Percentiles rank a stretch among this genome's conserved stretches.
phyloP scores from a whole-genome alignment of 1,140 invertebrate species.

The Drosophila mojavensis region DNA sequence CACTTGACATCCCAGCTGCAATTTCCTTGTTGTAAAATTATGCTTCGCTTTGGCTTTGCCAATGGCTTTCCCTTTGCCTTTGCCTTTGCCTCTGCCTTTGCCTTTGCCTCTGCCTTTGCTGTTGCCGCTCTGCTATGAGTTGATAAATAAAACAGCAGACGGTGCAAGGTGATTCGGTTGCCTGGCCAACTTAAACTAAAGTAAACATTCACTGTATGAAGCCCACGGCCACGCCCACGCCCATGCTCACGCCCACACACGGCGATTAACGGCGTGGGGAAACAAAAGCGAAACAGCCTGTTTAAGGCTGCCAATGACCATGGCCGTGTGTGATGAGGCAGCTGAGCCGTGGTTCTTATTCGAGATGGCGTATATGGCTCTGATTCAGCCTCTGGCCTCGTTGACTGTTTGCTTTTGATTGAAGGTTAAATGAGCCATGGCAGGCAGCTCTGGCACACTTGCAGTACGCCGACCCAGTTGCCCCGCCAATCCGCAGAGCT shows the following conservation, averaged over 20 bases:
- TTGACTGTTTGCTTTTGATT: constrained; percentile 66
- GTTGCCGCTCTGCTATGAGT: constrained; percentile 18
- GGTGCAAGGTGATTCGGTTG: constrained; percentile 22
- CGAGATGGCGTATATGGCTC: constrained; percentile 27
- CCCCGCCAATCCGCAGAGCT: constrained; percentile 36
- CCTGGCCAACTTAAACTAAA: constrained; percentile 55
- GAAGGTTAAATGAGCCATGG: constrained; percentile 80
- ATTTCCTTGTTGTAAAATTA: constrained; percentile 77
- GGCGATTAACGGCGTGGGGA: constrained; percentile 23
- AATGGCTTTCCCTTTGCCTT: constrained; percentile 43
- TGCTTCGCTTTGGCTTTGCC: constrained; percentile 47
- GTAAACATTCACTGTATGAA: constrained; percentile 61
- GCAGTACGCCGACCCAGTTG: background rate
- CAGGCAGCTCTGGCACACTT: constrained; percentile 44
- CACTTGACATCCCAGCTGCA: constrained; percentile 76
- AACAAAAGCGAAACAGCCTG: constrained; percentile 26
- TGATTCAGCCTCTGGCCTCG: constrained; percentile 65
- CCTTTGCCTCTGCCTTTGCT: constrained; percentile 15
- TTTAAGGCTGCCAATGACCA: constrained; percentile 43
- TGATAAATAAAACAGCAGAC: constrained; percentile 56
- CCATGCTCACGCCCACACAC: constrained; percentile 12
- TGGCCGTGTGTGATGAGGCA: constrained; percentile 23
- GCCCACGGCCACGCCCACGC: constrained; percentile 16
- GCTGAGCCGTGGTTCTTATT: constrained; percentile 7
- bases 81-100: constrained; percentile 30